Base-by-base conservation (phyloP, 2,113 vertebrate species). In the Melanerpes aurifrons region DNA sequence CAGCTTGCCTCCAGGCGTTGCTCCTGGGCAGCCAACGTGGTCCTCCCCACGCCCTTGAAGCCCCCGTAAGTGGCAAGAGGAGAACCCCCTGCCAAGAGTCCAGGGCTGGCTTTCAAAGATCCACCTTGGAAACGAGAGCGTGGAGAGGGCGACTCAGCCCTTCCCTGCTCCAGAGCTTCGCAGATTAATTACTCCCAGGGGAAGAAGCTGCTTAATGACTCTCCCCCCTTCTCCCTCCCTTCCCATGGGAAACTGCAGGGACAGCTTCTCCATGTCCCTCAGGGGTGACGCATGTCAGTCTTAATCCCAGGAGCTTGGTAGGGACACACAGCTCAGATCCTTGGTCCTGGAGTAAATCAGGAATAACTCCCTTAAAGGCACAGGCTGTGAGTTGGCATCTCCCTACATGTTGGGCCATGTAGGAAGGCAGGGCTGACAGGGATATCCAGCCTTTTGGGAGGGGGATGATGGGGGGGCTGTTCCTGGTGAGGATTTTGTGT, bases 241-340 rank as follows among this genome's bases (percentile, higher is more conserved):
- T 92, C 83, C 71, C 92, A 93, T 90, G 78, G 88, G 83, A 90
- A 93, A 69, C 40, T 29, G 58, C 56, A 73, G 95, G 80, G 53
- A 53, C 78, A 93, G 87, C 78, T 91, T 72, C 87, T 84, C 40
- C 90, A 74, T 59, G 82, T 89, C 89, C 86, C 95, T 82, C n/a
- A 4, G 43, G 74, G 81, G 59, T 0, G 24, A 67, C 19, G 71
- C 71, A 3, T 12, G 68, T 73, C 73, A 66, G 40, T 29, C n/a
- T 62, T 40, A 74, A 89, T 86, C 84, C 92, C 74, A 40, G 58
- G 58, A 86, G 71, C 59, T 54, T 15, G 45, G 40, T 48, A 12
- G 75, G 71, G 90, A 79, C 25, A 7, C 26, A 47, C 54, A 1
- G 73, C 71, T 67, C 48, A 16, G 67, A 75, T 78, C 67, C 74